Percentiles rank a stretch among this genome's conserved stretches.
phyloP scores from a whole-genome alignment of 2,888 invertebrate species.

The Drosophila putrida region DNA sequence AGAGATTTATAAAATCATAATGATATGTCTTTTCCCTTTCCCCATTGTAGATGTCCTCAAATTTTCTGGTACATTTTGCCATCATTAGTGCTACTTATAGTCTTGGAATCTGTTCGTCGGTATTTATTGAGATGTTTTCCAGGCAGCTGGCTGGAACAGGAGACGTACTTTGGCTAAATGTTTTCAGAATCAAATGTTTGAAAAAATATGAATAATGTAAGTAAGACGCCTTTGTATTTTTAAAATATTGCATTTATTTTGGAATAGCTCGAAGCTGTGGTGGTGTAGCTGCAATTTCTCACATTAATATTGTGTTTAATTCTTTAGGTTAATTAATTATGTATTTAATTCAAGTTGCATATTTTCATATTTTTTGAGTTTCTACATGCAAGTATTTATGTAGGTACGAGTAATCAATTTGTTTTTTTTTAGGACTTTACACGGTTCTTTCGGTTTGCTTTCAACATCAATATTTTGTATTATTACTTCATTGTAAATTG shows the following conservation, averaged over 20 bases:
- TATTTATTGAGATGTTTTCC: conserved; percentile 49
- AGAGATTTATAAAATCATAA: background rate
- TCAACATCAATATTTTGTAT: conserved; percentile 68
- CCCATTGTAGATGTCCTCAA: conserved; percentile 20
- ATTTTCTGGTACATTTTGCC: conserved; percentile 41
- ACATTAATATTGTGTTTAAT: conserved; percentile 56
- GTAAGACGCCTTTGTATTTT: conserved; percentile 44
- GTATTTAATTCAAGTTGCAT: conserved; percentile 59
- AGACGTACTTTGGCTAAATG: conserved; percentile 16
- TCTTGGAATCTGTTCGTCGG: conserved; percentile 41
- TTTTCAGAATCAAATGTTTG: background rate
- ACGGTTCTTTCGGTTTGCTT: conserved; percentile 51
- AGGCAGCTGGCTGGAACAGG: conserved; percentile 47
- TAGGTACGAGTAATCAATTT: conserved; percentile 61
- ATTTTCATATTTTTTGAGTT: conserved; percentile 46
- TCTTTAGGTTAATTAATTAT: conserved; percentile 52
- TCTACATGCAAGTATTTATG: conserved; percentile 63
- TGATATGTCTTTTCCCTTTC: too few species aligned
- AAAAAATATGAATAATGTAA: too few species aligned
- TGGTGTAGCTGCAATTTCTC: conserved; percentile 66
- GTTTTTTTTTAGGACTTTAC: conserved; percentile 68
- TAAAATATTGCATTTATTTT: conserved; percentile 79
- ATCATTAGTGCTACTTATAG: conserved; percentile 7
- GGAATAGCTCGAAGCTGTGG: conserved; percentile 79
- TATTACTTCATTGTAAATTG: conserved; percentile 35